A percentile compares a stretch with the other conserved stretches of the same genome.
These are phyloP conservation scores for Melolontha melolontha DNA, from an alignment of 2,888 invertebrate genomes.

Conservation along the genomic window DNA sequence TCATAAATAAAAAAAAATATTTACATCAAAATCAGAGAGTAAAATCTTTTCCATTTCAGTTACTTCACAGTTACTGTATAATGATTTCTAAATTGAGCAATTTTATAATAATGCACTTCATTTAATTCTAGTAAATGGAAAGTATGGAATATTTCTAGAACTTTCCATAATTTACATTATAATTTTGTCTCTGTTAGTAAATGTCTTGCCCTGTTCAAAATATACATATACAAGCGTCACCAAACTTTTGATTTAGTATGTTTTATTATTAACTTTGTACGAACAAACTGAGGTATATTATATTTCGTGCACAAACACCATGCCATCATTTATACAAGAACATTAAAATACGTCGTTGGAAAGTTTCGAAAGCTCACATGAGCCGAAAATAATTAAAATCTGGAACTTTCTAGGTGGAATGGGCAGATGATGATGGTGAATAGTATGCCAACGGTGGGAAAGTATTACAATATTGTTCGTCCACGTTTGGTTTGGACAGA, in stretches of 20 bases:
- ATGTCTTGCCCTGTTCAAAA: neutral
- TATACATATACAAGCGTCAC: constrained; percentile 1
- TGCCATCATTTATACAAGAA: neutral
- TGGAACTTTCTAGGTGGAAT: constrained; percentile 17
- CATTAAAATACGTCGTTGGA: constrained; percentile 7
- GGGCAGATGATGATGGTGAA: neutral
- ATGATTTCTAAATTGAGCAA: no score
- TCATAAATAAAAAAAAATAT: no score
- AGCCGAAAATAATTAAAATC: constrained; percentile 27
- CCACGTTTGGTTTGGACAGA: no score
- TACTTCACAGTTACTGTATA: no score
- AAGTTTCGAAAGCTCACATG: constrained; percentile 24
- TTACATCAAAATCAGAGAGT: no score
- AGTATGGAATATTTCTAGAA: no score
- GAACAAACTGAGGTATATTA: neutral
- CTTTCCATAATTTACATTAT: no score
- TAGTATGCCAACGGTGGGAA: no score
- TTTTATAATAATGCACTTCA: no score
- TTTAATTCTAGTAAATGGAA: neutral
- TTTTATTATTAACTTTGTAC: constrained; percentile 6
- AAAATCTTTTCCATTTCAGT: no score
- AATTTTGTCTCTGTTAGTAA: no score
- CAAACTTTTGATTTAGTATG: constrained; percentile 14
- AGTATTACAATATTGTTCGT: no score
- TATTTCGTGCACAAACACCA: neutral